Percentiles rank a stretch among this genome's conserved stretches.
phyloP scores from a whole-genome alignment of 2,113 vertebrate species.

The Neofelis nebulosa region DNA sequence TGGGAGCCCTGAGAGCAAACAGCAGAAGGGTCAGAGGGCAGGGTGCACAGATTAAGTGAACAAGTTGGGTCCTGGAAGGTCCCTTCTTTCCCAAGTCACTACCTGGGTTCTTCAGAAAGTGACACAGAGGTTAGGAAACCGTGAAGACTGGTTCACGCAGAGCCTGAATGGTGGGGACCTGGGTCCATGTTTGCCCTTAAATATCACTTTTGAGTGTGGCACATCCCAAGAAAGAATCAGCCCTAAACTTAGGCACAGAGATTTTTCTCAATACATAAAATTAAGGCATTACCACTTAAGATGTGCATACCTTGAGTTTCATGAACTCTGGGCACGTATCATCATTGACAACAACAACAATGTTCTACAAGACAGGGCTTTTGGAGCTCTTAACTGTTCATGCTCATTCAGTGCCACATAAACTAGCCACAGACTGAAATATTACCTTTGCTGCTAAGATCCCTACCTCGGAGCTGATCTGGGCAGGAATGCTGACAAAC shows the following conservation, averaged over 20 bases:
- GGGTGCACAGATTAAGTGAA: not conserved
- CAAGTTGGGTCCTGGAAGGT: not conserved
- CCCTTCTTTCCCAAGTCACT: not conserved
- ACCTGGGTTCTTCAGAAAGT: not conserved
- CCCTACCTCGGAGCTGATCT: slow-evolving; percentile 96
- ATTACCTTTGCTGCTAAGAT: not conserved
- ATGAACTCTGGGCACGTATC: not conserved
- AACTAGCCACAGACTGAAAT: not conserved
- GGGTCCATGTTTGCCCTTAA: not conserved
- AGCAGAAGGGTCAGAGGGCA: not conserved
- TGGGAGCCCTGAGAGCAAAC: slow-evolving; percentile 89
- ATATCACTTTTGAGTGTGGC: not conserved
- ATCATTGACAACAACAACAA: not conserved
- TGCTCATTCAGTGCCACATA: not conserved
- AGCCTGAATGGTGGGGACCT: not conserved
- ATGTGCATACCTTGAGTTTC: not conserved
- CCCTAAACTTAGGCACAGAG: not conserved
- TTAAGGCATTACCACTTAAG: not conserved
- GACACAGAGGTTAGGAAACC: not conserved
- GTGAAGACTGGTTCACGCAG: not conserved
- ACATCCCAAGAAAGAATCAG: not conserved
- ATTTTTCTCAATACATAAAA: not conserved
- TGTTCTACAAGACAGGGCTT: not conserved
- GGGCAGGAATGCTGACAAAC: slow-evolving; percentile 97
- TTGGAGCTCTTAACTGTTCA: not conserved